These are phyloP conservation scores for Atrichornis clamosus DNA, from an alignment of 2,113 vertebrate genomes.

Conservation along the genomic window DNA sequence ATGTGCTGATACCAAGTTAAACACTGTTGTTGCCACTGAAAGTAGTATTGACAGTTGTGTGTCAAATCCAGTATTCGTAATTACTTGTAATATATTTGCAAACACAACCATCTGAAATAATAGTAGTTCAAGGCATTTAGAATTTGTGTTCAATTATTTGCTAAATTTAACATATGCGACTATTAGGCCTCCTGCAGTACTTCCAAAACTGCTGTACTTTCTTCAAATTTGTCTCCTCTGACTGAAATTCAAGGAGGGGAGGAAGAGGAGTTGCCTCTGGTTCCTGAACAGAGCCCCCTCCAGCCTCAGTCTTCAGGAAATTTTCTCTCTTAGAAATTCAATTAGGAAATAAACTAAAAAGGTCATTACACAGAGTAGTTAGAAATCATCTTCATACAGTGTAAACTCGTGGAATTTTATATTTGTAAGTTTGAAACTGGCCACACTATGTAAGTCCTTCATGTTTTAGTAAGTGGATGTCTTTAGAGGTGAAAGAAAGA, in stretches of 20 bases:
- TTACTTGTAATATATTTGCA: neutral
- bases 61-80: neutral
- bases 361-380: neutral
- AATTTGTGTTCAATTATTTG: neutral
- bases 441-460: accelerated
- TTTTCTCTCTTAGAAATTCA: neutral
- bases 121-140: neutral
- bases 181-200: neutral
- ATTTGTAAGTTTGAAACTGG: neutral
- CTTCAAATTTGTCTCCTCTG: neutral
- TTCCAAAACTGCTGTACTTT: neutral
- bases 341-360: neutral
- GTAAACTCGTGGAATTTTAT: neutral
- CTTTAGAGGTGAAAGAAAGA: neutral
- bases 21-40: neutral
- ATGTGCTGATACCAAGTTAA: neutral
- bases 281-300: neutral
- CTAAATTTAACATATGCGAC: accelerated
- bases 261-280: neutral
- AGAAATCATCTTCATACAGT: neutral
- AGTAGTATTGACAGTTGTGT: neutral
- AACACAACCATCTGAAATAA: neutral
- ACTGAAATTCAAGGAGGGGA: neutral
- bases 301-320: neutral
- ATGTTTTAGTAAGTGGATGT: accelerated